Evolutionary conservation across 1,140 invertebrate species (phyloP), one percentile per base, ranked within the genome.

Genomic region (Panonychus citri): DNA sequence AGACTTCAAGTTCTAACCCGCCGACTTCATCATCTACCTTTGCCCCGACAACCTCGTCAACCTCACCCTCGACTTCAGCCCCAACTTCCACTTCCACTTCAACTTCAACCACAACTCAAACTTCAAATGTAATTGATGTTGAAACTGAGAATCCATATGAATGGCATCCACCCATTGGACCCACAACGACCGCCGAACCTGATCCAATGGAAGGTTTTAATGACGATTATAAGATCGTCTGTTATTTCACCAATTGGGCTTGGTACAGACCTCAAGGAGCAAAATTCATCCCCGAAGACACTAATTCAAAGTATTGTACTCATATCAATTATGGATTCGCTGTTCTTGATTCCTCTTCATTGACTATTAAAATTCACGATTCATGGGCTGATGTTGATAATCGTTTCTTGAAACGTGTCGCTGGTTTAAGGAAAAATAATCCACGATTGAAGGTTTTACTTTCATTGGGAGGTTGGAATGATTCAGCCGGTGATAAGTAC

Each of bases 281-380:
- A 8, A 84, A 93, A 72, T 94, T 88, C 70, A 66, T 79, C 34
- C 89, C 89, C 0, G 89, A 94, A 72, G 85, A 95, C 67, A 91
- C 94, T 57, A 81, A 88, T 57, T 84, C 88, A 2, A 83, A 88
- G 69, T 75, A 94, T 13, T 95, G 90, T 68, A 94, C 89, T 1
- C 90, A 94, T 71, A 76, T 95, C 63, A 86, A 93, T 63, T 94
- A 89, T 68, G 85, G 88, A 21, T 94, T 95, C 68, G 87, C 83
- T n/a, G 80, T 79, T 13, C 67, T 89, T 19, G 82, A 87, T 65
- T 78, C 82, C 0, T 77, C 83, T 34, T 79, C 75, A 5, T 69
- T 87, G 2, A 67, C 77, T 1, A 75, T 86, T 4, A 81, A 81
- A 28, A 74, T 82, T 50, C 83, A 83, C 53, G 85, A 89, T 72